Percentiles rank a stretch among this genome's conserved stretches.
These are phyloP conservation scores for Limonius californicus DNA, from an alignment of 1,140 invertebrate genomes.

Conservation along the genomic window DNA sequence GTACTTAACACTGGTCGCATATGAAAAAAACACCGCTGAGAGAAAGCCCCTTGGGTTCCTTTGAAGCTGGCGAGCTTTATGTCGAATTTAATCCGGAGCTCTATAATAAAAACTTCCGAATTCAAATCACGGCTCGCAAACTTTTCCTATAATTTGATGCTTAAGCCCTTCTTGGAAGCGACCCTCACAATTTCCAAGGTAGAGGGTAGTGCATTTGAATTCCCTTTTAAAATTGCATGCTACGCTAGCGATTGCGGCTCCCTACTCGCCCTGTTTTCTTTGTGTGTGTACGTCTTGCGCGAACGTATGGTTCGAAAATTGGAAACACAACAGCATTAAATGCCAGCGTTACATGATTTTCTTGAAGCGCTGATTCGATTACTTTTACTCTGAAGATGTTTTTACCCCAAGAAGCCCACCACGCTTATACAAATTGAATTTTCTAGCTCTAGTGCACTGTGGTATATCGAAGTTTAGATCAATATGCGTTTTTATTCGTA, in stretches of 20 bases:
- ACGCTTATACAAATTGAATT: slow-evolving; percentile 4
- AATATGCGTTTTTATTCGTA: too few species aligned
- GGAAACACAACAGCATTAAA: slow-evolving; percentile 1
- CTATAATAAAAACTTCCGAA: slow-evolving; percentile 13
- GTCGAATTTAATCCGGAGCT: slow-evolving; percentile 3
- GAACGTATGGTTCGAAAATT: background rate
- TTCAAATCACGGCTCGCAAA: slow-evolving; percentile 5
- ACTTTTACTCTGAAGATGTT: background rate
- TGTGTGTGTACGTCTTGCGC: background rate
- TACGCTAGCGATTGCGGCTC: background rate
- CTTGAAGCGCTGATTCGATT: background rate
- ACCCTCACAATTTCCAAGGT: background rate
- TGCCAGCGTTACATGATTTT: background rate
- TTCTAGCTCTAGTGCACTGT: too few species aligned
- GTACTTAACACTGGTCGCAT: background rate
- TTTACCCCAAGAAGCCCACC: background rate
- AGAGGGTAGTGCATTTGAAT: background rate
- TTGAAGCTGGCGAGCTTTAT: background rate
- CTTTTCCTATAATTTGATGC: slow-evolving; percentile 11
- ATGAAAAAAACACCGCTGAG: background rate
- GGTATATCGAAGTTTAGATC: too few species aligned
- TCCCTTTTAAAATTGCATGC: background rate
- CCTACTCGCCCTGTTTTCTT: background rate
- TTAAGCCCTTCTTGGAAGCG: background rate
- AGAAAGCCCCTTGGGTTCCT: too few species aligned